These are phyloP conservation scores for Lepidocyrtinus sp. DNA, from an alignment of 2,888 invertebrate species.

Conservation along the genomic window DNA sequence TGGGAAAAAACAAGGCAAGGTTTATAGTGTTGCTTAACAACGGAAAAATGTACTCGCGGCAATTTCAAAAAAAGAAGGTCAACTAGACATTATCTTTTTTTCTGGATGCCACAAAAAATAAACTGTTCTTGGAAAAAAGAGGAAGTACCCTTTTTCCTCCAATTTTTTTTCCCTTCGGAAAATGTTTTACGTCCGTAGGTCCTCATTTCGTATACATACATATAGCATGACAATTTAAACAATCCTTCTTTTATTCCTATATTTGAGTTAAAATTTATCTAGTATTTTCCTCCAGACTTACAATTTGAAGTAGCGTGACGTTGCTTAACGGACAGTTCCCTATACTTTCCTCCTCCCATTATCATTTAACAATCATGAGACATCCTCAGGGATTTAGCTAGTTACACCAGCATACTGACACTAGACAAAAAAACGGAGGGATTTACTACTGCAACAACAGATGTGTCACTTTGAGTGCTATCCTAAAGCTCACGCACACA, in stretches of 20 bases:
- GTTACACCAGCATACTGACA: conserved; percentile 7
- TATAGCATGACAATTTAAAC: conserved; percentile 6
- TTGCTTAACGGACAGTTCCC: conserved; percentile 33
- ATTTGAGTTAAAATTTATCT: conserved; percentile 9
- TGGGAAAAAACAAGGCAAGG: background rate
- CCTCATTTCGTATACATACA: background rate
- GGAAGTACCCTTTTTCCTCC: background rate
- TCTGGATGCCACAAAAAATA: conserved; percentile 27
- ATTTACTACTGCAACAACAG: conserved; percentile 41
- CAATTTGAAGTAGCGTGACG: conserved; percentile 29
- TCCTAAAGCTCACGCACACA: conserved; percentile 9
- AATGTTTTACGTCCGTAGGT: too few relatives aligned
- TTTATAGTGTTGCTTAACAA: background rate
- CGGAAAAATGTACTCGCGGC: background rate
- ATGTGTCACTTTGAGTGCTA: conserved; percentile 38
- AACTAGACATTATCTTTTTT: conserved; percentile 41
- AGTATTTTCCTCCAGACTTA: background rate
- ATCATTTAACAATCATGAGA: conserved; percentile 33
- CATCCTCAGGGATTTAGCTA: background rate
- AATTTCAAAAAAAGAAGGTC: conserved; percentile 36
- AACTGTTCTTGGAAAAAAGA: conserved; percentile 14
- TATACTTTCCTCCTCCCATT: conserved; percentile 23
- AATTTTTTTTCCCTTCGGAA: background rate
- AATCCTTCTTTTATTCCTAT: conserved; percentile 9
- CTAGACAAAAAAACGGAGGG: conserved; percentile 28